Base-by-base conservation (phyloP, 2,888 invertebrate genomes). In the Dermolepida albohirtum region DNA sequence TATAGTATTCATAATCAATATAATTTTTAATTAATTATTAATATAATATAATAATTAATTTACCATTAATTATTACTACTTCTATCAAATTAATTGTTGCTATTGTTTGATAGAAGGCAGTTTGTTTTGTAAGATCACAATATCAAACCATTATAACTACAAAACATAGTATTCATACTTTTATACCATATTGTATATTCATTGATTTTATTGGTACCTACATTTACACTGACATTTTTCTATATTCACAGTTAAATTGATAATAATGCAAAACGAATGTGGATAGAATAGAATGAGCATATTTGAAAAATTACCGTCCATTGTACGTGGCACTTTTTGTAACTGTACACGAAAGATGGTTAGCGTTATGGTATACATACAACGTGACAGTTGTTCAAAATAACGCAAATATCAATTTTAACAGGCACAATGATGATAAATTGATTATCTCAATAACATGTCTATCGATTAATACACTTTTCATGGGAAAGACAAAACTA, bases 161-260 rank as follows among this genome's bases (percentile, higher is more conserved):
- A 22, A 22, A 22, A 34, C 1, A 17, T 50, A 16, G 11, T 50
- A 40, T 12, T 39, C 22, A 39, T 40, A 14, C n/a, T 5, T 14
- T 34, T 2, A 16, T 41, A 17, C 14, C 40, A 39, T 16, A 0
- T 17, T 40, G 12, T 39, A 10, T 55, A 40, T 22, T 22, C 40
- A 40, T 12, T 7, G 10, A 10, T 17, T 49, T 49, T n/a, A 49
- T n/a, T 29, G 8, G 12, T 22, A 27, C 12, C 34, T 34, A 34
- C 34, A 34, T 34, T 34, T 34, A 34, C 6, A 6, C 6, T 34
- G 34, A 34, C 6, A 7, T 27, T n/a, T 51, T 4, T 22, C 22
- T 11, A 8, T 27, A 51, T 47, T 59, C 29, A 59, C 59, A 59
- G 59, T 40, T 47, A 64, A 64, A 64, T 64, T 41, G 64, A 41